Conservation (phyloP, 2,113 vertebrate genomes). For the Stigmatopora nigra region DNA sequence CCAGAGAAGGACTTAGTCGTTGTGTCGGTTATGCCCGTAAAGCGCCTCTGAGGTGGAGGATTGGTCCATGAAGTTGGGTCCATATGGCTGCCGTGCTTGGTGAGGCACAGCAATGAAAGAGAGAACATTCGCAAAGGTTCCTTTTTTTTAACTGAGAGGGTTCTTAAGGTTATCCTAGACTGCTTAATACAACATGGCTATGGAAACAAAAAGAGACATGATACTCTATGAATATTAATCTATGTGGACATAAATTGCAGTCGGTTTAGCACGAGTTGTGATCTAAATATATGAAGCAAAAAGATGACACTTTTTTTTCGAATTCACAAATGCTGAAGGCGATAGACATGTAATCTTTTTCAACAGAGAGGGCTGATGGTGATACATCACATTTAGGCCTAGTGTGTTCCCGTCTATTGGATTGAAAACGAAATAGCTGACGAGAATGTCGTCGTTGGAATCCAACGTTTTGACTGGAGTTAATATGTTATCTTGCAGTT, state of each 20-base stretch:
- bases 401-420: no score
- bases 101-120: constrained; percentile 7
- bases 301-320: constrained; percentile 15
- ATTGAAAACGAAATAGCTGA: no score
- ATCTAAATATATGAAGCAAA: constrained; percentile 24
- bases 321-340: no score
- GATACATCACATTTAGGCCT: no score
- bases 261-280: constrained; percentile 2
- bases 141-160: constrained; percentile 4
- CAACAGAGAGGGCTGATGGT: no score
- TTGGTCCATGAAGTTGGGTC: constrained; percentile 18
- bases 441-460: no score
- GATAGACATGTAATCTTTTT: no score
- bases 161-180: constrained; percentile 41
- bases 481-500: no score
- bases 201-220: constrained; percentile 15
- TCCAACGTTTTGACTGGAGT: no score
- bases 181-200: constrained; percentile 18
- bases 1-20: constrained; percentile 31
- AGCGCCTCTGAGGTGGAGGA: constrained; percentile 27
- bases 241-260: constrained; percentile 4
- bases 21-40: constrained; percentile 44
- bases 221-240: constrained; percentile 4
- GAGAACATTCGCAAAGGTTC: constrained; percentile 13
- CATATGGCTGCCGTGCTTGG: constrained; percentile 29